A percentile compares a stretch with the other conserved stretches of the same genome.
These are phyloP conservation scores for Xerus inauris DNA, from an alignment of 2,113 vertebrate species.

Conservation along the genomic window DNA sequence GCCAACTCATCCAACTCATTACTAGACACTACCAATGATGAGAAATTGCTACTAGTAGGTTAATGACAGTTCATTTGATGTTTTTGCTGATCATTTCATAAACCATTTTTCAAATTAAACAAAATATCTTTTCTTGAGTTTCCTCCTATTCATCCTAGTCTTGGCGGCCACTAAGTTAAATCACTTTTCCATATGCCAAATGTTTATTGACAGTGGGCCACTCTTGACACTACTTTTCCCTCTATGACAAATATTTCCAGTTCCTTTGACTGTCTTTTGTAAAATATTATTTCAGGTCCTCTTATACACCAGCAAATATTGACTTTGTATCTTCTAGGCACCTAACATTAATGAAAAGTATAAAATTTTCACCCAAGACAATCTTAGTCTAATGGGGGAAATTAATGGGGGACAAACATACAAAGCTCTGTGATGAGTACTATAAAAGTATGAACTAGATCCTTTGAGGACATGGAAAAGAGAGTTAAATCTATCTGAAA, in stretches of 20 bases:
- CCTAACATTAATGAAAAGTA: not conserved
- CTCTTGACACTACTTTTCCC: not conserved
- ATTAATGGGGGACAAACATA: not conserved
- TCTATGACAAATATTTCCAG: conserved; percentile 3
- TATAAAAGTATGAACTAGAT: not conserved
- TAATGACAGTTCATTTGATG: not conserved
- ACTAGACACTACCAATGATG: not conserved
- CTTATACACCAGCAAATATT: not conserved
- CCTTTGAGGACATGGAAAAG: not conserved
- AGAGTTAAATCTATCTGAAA: not conserved
- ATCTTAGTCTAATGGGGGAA: not conserved
- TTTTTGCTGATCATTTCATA: not conserved
- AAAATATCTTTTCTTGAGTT: not conserved
- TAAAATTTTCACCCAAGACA: conserved; percentile 17
- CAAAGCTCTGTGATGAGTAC: not conserved
- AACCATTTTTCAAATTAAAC: not conserved
- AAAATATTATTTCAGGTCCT: not conserved
- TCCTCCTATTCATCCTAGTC: not conserved
- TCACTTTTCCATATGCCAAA: conserved; percentile 9
- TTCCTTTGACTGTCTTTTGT: not conserved
- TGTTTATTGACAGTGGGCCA: not conserved
- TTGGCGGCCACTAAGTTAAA: not conserved
- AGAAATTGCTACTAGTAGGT: not conserved
- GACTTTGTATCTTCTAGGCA: not conserved
- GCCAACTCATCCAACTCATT: not conserved